These are phyloP conservation scores for Phrynocephalus forsythii DNA, from an alignment of 2,797 vertebrate species.

Conservation along the genomic window DNA sequence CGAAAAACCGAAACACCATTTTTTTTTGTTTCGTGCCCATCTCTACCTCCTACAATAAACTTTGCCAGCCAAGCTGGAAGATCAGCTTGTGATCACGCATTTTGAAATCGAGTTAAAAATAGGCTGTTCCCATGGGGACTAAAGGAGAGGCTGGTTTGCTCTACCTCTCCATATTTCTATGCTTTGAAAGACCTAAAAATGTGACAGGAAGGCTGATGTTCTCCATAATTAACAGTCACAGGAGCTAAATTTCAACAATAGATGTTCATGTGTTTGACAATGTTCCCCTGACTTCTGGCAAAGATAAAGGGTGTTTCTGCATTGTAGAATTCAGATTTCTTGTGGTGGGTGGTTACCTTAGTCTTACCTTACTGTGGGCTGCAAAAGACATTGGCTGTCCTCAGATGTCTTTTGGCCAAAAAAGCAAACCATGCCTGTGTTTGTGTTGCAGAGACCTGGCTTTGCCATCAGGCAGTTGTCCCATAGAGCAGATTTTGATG, in stretches of 20 bases:
- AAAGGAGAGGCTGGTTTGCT: neutral
- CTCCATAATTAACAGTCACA: neutral
- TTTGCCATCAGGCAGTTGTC: neutral
- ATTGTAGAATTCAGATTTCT: conserved; percentile 5
- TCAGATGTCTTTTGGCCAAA: neutral
- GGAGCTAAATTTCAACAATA: neutral
- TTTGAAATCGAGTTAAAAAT: conserved; percentile 25
- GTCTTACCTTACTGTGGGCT: neutral
- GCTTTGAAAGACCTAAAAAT: neutral
- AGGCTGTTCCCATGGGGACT: conserved; percentile 10
- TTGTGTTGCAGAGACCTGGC: neutral
- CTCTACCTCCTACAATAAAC: neutral
- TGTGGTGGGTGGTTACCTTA: neutral
- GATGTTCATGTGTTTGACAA: neutral
- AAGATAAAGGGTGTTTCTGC: neutral
- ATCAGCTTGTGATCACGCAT: neutral
- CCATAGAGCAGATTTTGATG: neutral
- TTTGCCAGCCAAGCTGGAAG: neutral
- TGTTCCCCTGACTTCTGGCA: neutral
- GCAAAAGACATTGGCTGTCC: neutral
- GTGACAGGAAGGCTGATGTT: neutral
- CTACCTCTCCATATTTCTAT: neutral
- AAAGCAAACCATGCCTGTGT: neutral
- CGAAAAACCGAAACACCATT: no score
- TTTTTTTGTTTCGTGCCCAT: no score